phyloP scores from a whole-genome alignment of 2,113 vertebrate species.

The Vidua chalybeata region DNA sequence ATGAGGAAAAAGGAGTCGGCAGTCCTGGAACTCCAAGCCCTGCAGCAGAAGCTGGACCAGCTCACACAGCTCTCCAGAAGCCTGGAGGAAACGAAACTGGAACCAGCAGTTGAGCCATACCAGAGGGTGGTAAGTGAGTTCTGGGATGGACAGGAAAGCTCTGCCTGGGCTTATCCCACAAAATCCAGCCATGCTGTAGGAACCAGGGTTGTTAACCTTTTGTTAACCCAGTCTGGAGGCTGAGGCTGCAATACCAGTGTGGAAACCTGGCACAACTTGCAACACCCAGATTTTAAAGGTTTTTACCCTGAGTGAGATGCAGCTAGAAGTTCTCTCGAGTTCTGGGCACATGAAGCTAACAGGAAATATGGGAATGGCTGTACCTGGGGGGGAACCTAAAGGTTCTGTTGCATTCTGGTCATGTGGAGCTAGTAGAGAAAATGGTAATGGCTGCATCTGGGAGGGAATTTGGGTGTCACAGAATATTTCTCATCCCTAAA shows the following conservation, averaged over 20 bases:
- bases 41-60: conserved; percentile 78
- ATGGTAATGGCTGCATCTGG: background rate
- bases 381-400: rapidly evolving
- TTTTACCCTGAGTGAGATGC: background rate
- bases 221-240: background rate
- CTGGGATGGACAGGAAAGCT: background rate
- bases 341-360: background rate
- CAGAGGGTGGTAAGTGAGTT: background rate
- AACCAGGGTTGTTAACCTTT: no score
- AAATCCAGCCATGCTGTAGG: background rate
- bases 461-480: background rate
- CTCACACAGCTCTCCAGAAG: conserved; percentile 71
- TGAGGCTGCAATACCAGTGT: background rate
- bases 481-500: background rate
- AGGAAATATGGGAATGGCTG: background rate
- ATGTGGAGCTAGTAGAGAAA: background rate
- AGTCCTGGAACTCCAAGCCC: conserved; percentile 70
- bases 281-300: background rate
- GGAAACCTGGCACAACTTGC: background rate
- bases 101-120: background rate
- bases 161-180: background rate
- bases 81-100: conserved; percentile 23
- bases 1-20: conserved; percentile 71
- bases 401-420: background rate
- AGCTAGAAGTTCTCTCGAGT: background rate